Base-by-base conservation (phyloP, 2,113 vertebrate species). In the Pedetes capensis region DNA sequence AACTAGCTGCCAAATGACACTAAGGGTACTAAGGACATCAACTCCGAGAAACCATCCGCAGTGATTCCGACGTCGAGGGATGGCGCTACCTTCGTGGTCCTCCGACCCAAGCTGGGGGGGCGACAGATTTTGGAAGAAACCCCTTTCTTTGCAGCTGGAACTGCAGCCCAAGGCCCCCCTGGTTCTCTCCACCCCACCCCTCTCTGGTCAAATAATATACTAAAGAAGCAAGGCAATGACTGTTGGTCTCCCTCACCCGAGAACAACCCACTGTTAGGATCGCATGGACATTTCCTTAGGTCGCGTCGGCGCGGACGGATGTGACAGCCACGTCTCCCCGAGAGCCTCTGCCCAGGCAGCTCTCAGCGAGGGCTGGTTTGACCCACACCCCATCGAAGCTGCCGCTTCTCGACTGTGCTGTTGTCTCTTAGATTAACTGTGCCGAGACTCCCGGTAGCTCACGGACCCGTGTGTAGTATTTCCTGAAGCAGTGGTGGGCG, bases 141-240 rank as follows among this genome's bases (percentile, higher is more conserved):
- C 92, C 96, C 74, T 69, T 39, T 96, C 74, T 95, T 94, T 98
- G 98, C 96, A 98, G 98, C 98, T 98, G 98, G 98, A 98, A 98
- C 98, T 98, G 98, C 98, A 98, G 98, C 97, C 95, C 72, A 89
- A 96, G 96, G 97, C 96, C 88, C 90, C 97, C 97, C 93, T 87
- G 96, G 94, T 94, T 92, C 79, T 97, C 94, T 94, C 96, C 91
- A 98, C 97, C 95, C 34, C 97, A 88, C 27, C 39, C 83, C 97
- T 97, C 93, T 96, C 98, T 97, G 98, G 98, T 98, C 98, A 98
- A 97, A 98, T 96, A 64, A 95, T 93, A 84, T 78, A 97, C 98
- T 97, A 93, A 98, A 98, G 98, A 97, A 97, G 98, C 96, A 98
- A 99, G 99, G 99, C 99, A 96, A 96, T 98, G 99, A 99, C 99